These are phyloP conservation scores for Cheirogaleus major DNA, from an alignment of 2,797 vertebrate genomes.

Conservation along the genomic window DNA sequence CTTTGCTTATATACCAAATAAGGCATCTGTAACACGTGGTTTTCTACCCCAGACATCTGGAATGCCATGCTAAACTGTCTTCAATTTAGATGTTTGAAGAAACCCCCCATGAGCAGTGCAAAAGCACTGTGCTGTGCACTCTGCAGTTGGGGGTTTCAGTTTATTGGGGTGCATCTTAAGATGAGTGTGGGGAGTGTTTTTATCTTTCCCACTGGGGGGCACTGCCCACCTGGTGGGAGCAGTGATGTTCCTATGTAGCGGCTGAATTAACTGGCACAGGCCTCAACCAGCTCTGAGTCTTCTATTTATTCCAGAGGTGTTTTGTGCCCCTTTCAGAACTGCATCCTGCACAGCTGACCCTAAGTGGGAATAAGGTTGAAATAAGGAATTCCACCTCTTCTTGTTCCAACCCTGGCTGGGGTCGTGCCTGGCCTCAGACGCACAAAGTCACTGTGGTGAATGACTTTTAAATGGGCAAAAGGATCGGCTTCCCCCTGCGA, in stretches of 20 bases:
- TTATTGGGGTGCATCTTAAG: neutral
- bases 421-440: neutral
- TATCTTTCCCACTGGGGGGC: neutral
- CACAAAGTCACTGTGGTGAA: neutral
- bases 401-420: too few species aligned
- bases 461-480: neutral
- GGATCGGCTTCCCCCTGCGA: too few species aligned
- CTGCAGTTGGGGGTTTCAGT: neutral
- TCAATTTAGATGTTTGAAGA: neutral
- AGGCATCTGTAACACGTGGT: too few species aligned
- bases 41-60: neutral
- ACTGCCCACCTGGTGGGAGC: neutral
- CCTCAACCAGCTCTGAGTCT: neutral
- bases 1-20: neutral
- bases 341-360: too few species aligned
- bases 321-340: neutral
- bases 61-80: neutral
- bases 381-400: neutral
- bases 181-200: neutral
- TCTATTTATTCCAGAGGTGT: too few species aligned
- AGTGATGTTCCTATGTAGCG: fast-evolving
- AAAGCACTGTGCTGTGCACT: fast-evolving
- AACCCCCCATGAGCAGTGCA: neutral
- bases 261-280: neutral
- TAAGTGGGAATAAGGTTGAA: neutral